Base-by-base conservation (phyloP, 2,888 invertebrate genomes). In the Lacanobia wlatinum region DNA sequence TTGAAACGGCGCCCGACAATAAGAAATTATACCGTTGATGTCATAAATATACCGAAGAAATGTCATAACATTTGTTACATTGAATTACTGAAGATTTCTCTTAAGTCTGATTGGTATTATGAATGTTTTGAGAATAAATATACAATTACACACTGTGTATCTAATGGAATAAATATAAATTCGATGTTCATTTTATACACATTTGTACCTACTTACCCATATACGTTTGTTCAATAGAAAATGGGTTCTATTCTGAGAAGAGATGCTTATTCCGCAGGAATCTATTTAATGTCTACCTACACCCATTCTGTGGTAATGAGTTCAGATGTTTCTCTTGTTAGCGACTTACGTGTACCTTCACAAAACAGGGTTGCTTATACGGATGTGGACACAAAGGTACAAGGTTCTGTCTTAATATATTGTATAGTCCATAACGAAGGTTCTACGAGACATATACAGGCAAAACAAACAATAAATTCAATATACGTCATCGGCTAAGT, bases 391-490 rank as follows among this genome's bases (percentile, higher is more conserved):
- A 76, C 67, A 68, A 76, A 76, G 71, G 61, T 65, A 73, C 73
- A 82, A 82, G 80, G 80, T 75, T 73, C 64, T 71, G 60, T 10
- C 59, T 75, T 76, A 74, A 76, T 74, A 71, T 76, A 85, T 78
- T 60, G 52, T 55, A 73, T 62, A 58, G 62, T 61, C 56, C 53
- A 55, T 67, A 75, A 61, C 61, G 55, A 62, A 71, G 46, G 63
- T 34, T 52, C 66, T 70, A 72, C 66, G 23, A 61, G 28, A 70
- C 83, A 64, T 71, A 77, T 79, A 79, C 56, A 81, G 81, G 69
- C 65, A 83, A 78, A 74, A 84, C 82, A 83, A 84, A 86, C 74
- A 62, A 82, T 85, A 85, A 81, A 86, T 85, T 81, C 86, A 79
- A 86, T 84, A 75, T 73, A 78, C 66, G 83, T 84, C 81, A 77